Base-by-base conservation (phyloP, 64 coral and sea anemone species). In the Porites australiensis region DNA sequence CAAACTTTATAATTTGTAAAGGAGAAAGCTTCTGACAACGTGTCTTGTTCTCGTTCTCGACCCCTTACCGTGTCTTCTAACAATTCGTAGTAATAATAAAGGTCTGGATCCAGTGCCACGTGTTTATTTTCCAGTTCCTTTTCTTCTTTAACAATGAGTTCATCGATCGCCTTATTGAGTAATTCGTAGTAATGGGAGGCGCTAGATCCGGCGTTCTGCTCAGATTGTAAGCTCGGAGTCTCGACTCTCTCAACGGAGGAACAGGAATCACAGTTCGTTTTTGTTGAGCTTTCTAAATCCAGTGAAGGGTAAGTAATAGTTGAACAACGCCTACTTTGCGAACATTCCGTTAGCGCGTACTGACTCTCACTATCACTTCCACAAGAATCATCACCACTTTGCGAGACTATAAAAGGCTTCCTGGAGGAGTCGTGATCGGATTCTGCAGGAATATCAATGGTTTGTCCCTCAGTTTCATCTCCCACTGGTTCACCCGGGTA, bases 121-220 rank as follows among this genome's bases (percentile, higher is more conserved):
- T 44, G 18, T 5, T 18, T 18, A n/a, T 16, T 16, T 4, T 64
- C 18, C 9, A 11, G 44, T 12, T 13, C 12, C 2, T 50, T 19
- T 50, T 50, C 13, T 19, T 84, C 63, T 48, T 53, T 60, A 22
- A 12, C 4, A 53, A 8, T 47, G 19, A 51, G 63, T 47, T 11
- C 50, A 64, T 84, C 81, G 6, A 84, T 18, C 13, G 81, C 81
- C 52, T 5, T 52, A 3, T 52, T 63, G 23, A 84, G 61, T 50
- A 84, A 68, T 12, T 84, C 81, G n/a, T 84, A 84, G 51, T 84
- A 84, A 49, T 51, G 81, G 2, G 81, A 84, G 2, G 64, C 61
- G 7, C 69, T 18, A 11, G 81, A 84, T 5, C 69, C 81, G 13
- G 22, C 8, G 7, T 61, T 23, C 45, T 20, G 13, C 19, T 84